A percentile compares a stretch with the other conserved stretches of the same genome.
phyloP scores from a whole-genome alignment of 2,888 invertebrate genomes.

The Temnothorax unifasciatus region DNA sequence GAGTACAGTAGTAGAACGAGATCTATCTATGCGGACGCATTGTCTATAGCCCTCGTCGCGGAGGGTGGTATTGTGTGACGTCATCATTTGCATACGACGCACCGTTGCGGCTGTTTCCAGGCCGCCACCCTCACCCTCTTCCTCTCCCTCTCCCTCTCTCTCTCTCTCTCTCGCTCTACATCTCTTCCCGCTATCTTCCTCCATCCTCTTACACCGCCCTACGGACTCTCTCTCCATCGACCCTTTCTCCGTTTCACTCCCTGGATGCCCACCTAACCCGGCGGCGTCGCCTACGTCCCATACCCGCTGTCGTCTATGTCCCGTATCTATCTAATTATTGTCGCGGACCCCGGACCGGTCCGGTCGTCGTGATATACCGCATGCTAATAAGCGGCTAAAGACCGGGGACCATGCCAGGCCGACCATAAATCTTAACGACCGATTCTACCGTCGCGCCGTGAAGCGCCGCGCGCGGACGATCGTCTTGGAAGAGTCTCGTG shows the following conservation, averaged over 20 bases:
- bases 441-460: conserved; percentile 79
- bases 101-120: conserved; percentile 79
- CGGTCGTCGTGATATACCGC: conserved; percentile 85
- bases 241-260: conserved; percentile 63
- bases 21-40: conserved; percentile 81
- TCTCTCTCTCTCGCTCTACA: conserved; percentile 1
- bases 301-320: conserved; percentile 79
- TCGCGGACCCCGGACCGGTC: conserved; percentile 83
- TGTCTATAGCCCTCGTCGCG: conserved; percentile 78
- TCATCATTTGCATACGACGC: conserved; percentile 85
- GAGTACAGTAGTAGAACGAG: conserved; percentile 71
- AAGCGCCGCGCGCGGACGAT: conserved; percentile 68
- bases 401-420: conserved; percentile 83
- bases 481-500: conserved; percentile 77
- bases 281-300: conserved; percentile 77
- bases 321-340: conserved; percentile 86
- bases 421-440: conserved; percentile 84
- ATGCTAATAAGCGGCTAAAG: conserved; percentile 87
- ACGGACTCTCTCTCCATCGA: conserved; percentile 49
- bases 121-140: conserved; percentile 75
- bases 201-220: conserved; percentile 35
- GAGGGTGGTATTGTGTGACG: conserved; percentile 84
- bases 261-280: conserved; percentile 75
- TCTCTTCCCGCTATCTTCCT: conserved; percentile 34
- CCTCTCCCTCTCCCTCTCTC: conserved; percentile 63